Percentiles rank a stretch among this genome's conserved stretches.
Conservation (phyloP, 2,888 invertebrate species). For the Agonum fuliginosum region DNA sequence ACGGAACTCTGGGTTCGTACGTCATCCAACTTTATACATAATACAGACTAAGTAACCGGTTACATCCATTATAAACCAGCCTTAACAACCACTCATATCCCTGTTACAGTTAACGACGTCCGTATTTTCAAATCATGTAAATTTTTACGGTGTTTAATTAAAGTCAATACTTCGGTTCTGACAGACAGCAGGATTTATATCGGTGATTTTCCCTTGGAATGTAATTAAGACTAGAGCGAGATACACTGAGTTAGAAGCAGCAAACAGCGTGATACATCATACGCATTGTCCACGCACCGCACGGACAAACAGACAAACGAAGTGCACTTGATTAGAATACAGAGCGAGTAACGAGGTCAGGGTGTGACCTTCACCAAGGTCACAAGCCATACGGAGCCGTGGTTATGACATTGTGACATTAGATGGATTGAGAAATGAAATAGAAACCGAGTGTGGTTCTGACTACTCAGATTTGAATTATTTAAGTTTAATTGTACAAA, state of each 20-base stretch:
- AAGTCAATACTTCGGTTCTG: constrained; percentile 15
- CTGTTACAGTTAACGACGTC: background rate
- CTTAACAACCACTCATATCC: background rate
- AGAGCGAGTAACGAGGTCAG: constrained; percentile 32
- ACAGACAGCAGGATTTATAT: constrained; percentile 17
- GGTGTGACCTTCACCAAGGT: constrained; percentile 26
- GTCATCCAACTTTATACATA: too few relatives aligned
- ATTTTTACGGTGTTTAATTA: constrained; percentile 16
- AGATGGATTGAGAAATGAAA: constrained; percentile 8
- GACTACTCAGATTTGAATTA: too few relatives aligned
- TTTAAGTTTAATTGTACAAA: too few relatives aligned
- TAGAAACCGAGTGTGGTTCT: too few relatives aligned
- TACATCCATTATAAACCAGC: too few relatives aligned
- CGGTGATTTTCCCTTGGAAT: constrained; percentile 19
- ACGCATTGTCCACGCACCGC: background rate
- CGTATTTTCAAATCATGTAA: background rate
- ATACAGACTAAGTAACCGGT: too few relatives aligned
- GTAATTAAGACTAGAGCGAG: constrained; percentile 6
- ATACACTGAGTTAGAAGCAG: background rate
- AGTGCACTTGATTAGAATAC: constrained; percentile 34
- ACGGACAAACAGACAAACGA: background rate
- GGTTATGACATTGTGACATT: too few relatives aligned
- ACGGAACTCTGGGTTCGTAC: too few relatives aligned
- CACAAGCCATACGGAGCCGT: background rate
- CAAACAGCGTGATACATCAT: constrained; percentile 28